A percentile compares a stretch with the other conserved stretches of the same genome.
phyloP scores from a whole-genome alignment of 92 coral and sea anemone genomes.

The Epizoanthus rinbou region DNA sequence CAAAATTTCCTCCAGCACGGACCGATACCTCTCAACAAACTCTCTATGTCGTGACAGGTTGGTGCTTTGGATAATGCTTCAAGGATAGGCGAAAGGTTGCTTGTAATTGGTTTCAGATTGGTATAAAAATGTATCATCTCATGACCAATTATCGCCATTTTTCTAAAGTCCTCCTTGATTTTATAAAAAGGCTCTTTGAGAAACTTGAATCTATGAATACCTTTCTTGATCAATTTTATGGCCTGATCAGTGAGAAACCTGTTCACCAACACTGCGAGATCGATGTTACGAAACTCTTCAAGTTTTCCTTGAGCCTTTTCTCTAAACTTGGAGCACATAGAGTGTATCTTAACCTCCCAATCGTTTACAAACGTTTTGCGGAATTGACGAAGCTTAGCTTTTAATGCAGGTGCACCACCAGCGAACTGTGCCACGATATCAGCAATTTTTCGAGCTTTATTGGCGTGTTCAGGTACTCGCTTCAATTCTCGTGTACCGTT shows the following conservation, averaged over 20 bases:
- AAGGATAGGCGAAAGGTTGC: slow-evolving; percentile 78
- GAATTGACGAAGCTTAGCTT: slow-evolving; percentile 76
- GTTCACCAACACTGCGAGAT: slow-evolving; percentile 72
- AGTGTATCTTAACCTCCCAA: slow-evolving; percentile 72
- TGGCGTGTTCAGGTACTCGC: slow-evolving; percentile 82
- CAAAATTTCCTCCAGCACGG: slow-evolving; percentile 25
- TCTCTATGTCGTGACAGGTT: slow-evolving; percentile 70
- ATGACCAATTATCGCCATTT: slow-evolving; percentile 62
- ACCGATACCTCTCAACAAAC: slow-evolving; percentile 46
- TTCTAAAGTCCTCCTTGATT: slow-evolving; percentile 65
- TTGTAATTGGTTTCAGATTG: slow-evolving; percentile 85
- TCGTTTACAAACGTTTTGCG: slow-evolving; percentile 69
- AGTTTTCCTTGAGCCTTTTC: slow-evolving; percentile 69
- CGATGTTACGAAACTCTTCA: slow-evolving; percentile 65
- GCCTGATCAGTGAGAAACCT: slow-evolving; percentile 76
- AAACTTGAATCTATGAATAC: slow-evolving; percentile 62
- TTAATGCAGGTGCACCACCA: slow-evolving; percentile 68
- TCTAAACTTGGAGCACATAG: slow-evolving; percentile 79
- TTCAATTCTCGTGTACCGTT: slow-evolving; percentile 65
- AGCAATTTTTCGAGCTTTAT: slow-evolving; percentile 81
- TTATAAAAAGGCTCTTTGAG: slow-evolving; percentile 77
- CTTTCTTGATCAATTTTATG: slow-evolving; percentile 67
- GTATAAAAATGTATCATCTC: slow-evolving; percentile 72
- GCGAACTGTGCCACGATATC: slow-evolving; percentile 85
- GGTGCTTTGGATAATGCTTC: slow-evolving; percentile 79